These are phyloP conservation scores for Clarias fuscus DNA, from an alignment of 2,797 vertebrate genomes.

Conservation along the genomic window DNA sequence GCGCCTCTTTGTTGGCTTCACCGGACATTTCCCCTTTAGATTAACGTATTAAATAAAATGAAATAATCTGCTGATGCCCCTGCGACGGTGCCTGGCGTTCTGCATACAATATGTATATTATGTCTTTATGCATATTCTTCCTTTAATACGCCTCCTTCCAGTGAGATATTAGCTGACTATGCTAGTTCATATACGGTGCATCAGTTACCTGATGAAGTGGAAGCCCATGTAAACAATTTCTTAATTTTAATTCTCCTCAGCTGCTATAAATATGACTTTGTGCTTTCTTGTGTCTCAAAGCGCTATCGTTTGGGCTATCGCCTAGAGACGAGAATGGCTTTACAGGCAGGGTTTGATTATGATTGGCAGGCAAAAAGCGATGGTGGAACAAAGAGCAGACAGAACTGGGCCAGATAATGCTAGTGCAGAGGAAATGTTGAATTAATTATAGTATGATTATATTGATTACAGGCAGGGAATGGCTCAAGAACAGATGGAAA, in stretches of 20 bases:
- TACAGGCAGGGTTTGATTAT: constrained; percentile 3
- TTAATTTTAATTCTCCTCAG: neutral
- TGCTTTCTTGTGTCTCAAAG: neutral
- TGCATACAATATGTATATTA: no score
- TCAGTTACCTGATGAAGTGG: neutral
- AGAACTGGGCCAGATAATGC: constrained; percentile 7
- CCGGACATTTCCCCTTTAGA: no score
- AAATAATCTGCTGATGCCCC: no score
- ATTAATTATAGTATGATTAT: constrained; percentile 37
- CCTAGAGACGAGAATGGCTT: neutral
- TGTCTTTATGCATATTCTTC: neutral
- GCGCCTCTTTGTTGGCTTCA: no score
- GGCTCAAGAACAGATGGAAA: constrained; percentile 38
- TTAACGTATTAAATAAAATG: no score
- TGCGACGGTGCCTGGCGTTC: no score
- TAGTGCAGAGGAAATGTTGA: constrained; percentile 22
- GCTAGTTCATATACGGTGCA: neutral
- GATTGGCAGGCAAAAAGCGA: neutral
- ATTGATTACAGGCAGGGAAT: constrained; percentile 45
- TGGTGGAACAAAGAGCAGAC: neutral
- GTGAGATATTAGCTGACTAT: no score
- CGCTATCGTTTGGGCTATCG: neutral
- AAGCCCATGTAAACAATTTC: neutral
- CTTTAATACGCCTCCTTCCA: neutral
- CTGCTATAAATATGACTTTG: neutral